Evolutionary conservation across 53 echinoderm and acorn worm genomes (phyloP), one percentile per base, ranked within the genome.

Genomic region (Holothuria scabra): DNA sequence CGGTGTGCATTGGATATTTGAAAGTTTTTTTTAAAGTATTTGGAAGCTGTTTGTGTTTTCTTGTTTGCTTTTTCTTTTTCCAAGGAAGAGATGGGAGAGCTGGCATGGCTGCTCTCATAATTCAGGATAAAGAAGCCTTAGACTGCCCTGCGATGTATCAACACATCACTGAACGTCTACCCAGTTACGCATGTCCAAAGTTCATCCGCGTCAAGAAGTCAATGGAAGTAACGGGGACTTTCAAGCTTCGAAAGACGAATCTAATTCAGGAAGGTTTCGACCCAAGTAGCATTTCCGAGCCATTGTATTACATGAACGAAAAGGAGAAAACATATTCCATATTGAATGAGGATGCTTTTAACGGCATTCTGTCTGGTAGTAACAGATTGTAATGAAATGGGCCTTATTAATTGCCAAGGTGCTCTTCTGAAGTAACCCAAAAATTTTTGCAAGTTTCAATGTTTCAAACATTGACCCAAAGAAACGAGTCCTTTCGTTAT

Each of bases 171-270:
- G 21, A 79, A 9, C 59, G 69, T 35, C 87, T 95, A 14, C 95
- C 95, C 0, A 74, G 62, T 28, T 95, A 95, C 60, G 93, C 95
- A 34, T 95, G 93, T 61, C 95, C 95, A 14, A 93, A 92, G 87
- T 87, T 95, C 63, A 21, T 90, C 28, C 85, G 91, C 28, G 56
- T 88, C 55, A 83, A 79, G 58, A 56, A 81, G 31, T 58, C 86
- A 11, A 93, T 93, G 74, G 64, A 80, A 44, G 87, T 84, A 16
- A 93, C 93, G 2, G 66, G 78, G 22, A 93, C 93, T 5, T 87
- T 60, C 82, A 93, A 93, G 60, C 87, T 87, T 33, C 65, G 72
- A 19, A 93, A 93, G 56, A 30, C 84, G 26, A 71, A 81, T 18
- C 56, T 93, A 48, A 80, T 85, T 11, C 87, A 82, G 66, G 87